These are phyloP conservation scores for Bembecia ichneumoniformis DNA, from an alignment of 2,888 invertebrate genomes.

Conservation along the genomic window DNA sequence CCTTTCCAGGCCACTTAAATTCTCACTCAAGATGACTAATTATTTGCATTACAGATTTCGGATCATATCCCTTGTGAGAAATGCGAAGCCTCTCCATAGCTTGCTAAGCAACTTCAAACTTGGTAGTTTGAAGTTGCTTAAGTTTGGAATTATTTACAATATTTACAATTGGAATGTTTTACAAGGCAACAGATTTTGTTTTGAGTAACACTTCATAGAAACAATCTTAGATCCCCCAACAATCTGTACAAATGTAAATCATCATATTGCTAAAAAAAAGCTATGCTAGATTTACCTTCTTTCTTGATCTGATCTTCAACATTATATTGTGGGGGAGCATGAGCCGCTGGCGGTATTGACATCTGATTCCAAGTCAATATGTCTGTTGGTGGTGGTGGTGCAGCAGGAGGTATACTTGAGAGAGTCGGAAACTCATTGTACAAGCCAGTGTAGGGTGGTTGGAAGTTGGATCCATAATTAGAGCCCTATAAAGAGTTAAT, in stretches of 20 bases:
- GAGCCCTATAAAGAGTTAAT: neutral
- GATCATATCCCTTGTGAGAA: no score
- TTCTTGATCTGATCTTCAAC: slow-evolving; percentile 65
- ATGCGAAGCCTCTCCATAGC: no score
- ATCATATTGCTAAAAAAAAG: neutral
- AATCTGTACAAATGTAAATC: slow-evolving; percentile 2
- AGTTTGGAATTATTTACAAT: no score
- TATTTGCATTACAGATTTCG: no score
- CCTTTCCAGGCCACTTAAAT: no score
- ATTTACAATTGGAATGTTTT: no score
- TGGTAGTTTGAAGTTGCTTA: no score
- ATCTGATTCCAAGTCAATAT: slow-evolving; percentile 55
- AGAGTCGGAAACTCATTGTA: slow-evolving; percentile 55
- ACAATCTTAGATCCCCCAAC: no score
- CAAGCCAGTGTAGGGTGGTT: slow-evolving; percentile 35
- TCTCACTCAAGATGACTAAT: no score
- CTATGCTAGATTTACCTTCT: slow-evolving; percentile 44
- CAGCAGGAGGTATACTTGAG: slow-evolving; percentile 20
- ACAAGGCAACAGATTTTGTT: no score
- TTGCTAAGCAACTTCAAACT: no score
- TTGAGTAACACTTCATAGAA: no score
- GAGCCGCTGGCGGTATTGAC: slow-evolving; percentile 36
- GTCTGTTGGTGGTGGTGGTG: slow-evolving; percentile 25
- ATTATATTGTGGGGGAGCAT: slow-evolving; percentile 32
- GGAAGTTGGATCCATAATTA: slow-evolving; percentile 31